These are phyloP conservation scores for Ellobius talpinus DNA, from an alignment of 2,113 vertebrate species.

Conservation along the genomic window DNA sequence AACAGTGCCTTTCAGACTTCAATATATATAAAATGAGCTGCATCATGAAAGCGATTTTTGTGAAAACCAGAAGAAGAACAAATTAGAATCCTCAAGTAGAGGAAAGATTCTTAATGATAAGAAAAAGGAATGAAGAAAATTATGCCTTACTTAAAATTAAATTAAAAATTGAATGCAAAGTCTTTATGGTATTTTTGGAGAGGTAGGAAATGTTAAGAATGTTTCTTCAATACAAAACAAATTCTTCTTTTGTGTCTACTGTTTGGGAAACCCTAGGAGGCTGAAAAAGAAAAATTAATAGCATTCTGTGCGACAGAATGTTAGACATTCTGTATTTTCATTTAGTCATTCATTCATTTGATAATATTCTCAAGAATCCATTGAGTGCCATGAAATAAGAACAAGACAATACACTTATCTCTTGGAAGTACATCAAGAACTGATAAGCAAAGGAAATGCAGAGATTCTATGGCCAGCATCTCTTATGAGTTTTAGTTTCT, in stretches of 20 bases:
- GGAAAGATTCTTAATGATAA: background rate
- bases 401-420: background rate
- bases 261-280: background rate
- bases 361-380: background rate
- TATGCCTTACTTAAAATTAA: constrained; percentile 24
- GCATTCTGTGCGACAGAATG: background rate
- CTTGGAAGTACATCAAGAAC: background rate
- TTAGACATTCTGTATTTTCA: constrained; percentile 10
- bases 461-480: background rate
- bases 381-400: background rate
- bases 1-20: background rate
- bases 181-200: background rate
- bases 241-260: background rate
- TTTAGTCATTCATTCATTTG: constrained; percentile 1
- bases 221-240: background rate
- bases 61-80: background rate
- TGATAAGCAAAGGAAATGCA: background rate
- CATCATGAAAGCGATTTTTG: background rate
- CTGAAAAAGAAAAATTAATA: background rate
- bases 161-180: background rate
- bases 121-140: background rate
- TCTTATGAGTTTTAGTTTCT: background rate
- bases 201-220: background rate
- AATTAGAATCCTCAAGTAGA: background rate
- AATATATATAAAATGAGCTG: background rate